phyloP scores from a whole-genome alignment of 2,113 vertebrate genomes.

The Hemiscyllium ocellatum region DNA sequence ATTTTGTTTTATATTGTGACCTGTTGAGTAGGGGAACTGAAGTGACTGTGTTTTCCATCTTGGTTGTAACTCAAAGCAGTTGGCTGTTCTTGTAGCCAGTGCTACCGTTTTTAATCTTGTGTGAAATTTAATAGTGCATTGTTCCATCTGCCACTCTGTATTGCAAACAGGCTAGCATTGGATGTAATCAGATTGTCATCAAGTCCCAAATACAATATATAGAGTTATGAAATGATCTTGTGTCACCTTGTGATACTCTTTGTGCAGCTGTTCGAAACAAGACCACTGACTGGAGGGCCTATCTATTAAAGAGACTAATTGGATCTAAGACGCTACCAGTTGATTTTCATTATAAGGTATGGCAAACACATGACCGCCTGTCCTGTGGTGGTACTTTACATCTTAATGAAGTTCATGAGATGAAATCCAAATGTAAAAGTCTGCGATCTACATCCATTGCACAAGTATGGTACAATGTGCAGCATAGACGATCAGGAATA shows the following conservation, averaged over 20 bases:
- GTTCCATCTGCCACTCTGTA: background rate
- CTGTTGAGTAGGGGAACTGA: too few relatives aligned
- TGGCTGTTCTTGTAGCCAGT: background rate
- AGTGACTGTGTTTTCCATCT: too few relatives aligned
- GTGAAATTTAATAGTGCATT: background rate
- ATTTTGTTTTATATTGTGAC: too few relatives aligned
- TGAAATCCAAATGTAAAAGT: background rate
- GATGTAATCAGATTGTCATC: background rate
- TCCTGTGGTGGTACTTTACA: background rate
- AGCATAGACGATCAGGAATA: too few relatives aligned
- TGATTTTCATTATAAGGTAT: constrained; percentile 87
- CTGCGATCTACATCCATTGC: background rate
- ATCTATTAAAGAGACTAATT: constrained; percentile 82
- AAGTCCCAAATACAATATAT: background rate
- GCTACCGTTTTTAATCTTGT: background rate
- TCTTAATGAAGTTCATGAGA: too few relatives aligned
- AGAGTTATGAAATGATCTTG: background rate
- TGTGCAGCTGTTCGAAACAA: constrained; percentile 61
- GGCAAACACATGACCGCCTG: background rate
- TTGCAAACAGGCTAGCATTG: background rate
- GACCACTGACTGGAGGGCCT: constrained; percentile 79
- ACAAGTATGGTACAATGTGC: background rate
- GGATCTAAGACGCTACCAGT: constrained; percentile 81
- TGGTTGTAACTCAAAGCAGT: too few relatives aligned
- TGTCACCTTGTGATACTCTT: background rate